Evolutionary conservation across 2,797 vertebrate species (phyloP).

Genomic region (Typhlichthys subterraneus): DNA sequence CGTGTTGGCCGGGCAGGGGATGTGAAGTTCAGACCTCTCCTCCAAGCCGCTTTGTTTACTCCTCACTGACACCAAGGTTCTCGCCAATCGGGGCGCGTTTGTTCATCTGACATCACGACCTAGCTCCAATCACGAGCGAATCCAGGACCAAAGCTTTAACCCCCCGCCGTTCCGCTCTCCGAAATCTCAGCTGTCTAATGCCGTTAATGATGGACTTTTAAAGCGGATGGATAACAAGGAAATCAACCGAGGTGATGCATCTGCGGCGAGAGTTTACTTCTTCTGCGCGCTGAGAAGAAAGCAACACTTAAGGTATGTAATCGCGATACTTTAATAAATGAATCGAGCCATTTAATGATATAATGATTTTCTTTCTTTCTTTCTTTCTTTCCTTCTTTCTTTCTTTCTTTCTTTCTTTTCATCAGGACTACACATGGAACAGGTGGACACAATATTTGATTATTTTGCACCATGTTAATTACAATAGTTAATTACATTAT

Average conservation of each 20-base stretch:
- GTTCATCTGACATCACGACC: constrained; percentile 70
- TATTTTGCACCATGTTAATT: too few relatives aligned
- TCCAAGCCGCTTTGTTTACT: constrained; percentile 80
- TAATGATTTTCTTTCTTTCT: constrained; percentile 12
- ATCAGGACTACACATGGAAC: background rate
- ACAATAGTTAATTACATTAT: too few relatives aligned
- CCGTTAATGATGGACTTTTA: constrained; percentile 73
- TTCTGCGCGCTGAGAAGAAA: constrained; percentile 3
- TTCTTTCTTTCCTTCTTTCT: constrained; percentile 9
- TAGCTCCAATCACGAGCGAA: constrained; percentile 79
- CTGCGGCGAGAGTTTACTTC: constrained; percentile 43
- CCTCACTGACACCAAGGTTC: constrained; percentile 59
- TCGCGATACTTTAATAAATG: too few relatives aligned
- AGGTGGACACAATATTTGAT: too few relatives aligned
- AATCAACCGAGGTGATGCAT: constrained; percentile 62
- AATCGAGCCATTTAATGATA: background rate
- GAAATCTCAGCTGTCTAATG: constrained; percentile 73
- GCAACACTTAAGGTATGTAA: constrained; percentile 47
- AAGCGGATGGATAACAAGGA: constrained; percentile 55
- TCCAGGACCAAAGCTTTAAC: constrained; percentile 51
- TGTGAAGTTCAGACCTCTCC: constrained; percentile 80
- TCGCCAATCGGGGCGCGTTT: constrained; percentile 74
- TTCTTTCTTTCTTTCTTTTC: background rate
- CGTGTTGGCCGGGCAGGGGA: constrained; percentile 67
- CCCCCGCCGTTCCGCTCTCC: constrained; percentile 38